These are phyloP conservation scores for Triops longicaudatus DNA, from an alignment of 1,140 invertebrate genomes.

Conservation along the genomic window DNA sequence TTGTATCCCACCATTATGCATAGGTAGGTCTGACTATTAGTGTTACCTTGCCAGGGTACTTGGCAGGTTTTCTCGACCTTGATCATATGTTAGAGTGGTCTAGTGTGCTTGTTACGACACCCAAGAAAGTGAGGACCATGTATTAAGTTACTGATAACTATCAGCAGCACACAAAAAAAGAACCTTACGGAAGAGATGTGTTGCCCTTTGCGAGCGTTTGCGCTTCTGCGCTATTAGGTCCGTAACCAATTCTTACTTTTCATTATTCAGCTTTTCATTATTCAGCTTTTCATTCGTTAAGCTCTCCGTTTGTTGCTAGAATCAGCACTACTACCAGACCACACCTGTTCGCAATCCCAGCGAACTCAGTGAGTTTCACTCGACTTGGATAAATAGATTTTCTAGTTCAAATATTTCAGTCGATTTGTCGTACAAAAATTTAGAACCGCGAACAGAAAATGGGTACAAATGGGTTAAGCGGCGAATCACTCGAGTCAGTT, in stretches of 20 bases:
- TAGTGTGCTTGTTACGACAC: constrained; percentile 11
- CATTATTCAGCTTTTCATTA: too few relatives aligned
- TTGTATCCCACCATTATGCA: constrained; percentile 12
- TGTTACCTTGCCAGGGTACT: not conserved
- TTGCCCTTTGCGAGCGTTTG: not conserved
- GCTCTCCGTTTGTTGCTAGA: too few relatives aligned
- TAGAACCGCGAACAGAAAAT: not conserved
- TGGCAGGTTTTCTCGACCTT: not conserved
- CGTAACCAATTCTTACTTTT: not conserved
- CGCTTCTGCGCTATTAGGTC: not conserved
- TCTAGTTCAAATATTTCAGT: too few relatives aligned
- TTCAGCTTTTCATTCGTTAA: too few relatives aligned
- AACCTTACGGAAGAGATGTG: not conserved
- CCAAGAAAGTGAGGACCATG: constrained; percentile 6
- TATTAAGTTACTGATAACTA: constrained; percentile 13
- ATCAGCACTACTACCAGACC: too few relatives aligned
- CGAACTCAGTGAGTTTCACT: too few relatives aligned
- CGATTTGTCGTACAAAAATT: too few relatives aligned
- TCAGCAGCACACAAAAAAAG: not conserved
- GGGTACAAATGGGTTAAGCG: not conserved
- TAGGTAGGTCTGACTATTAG: constrained; percentile 12
- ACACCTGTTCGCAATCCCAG: too few relatives aligned
- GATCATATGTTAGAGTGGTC: constrained; percentile 3
- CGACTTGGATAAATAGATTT: too few relatives aligned
- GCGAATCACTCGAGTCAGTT: not conserved